Evolutionary conservation across 2,113 vertebrate genomes (phyloP), one percentile per base, ranked within the genome.

Genomic region (Gymnarchus niloticus): DNA sequence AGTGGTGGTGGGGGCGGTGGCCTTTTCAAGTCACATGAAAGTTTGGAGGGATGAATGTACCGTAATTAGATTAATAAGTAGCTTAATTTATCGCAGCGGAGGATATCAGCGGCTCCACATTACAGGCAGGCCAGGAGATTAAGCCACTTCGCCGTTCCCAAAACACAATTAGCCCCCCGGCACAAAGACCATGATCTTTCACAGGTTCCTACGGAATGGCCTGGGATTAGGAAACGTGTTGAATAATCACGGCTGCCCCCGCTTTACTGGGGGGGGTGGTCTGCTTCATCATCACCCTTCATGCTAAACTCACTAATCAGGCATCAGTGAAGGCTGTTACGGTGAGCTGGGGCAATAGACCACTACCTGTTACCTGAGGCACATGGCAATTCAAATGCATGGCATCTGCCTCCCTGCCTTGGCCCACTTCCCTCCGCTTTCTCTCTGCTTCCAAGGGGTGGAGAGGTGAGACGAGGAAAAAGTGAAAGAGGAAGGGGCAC

Each of bases 21-120:
- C 94, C 95, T 98, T 97, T 97, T 97, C 94, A 96, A 97, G 96
- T 97, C 96, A 98, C 96, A 98, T 98, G 96, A 98, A 98, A 97
- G 96, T 97, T 98, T 97, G 95, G 95, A 93, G 88, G 96, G 96
- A 96, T 97, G 96, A 97, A 97, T 97, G 95, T 97, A 97, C 94
- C 95, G 96, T 98, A 98, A 98, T 98, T 97, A 98, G 97, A 98
- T 98, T 97, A 98, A 98, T 98, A 99, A 98, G 96, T 97, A 97
- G 96, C 96, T 98, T 97, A 98, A 98, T 98, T 98, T 98, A 96
- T 97, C 95, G 95, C 97, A 98, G 96, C 95, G 95, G 96, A 97
- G 96, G 96, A 97, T 98, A 97, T 98, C 96, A 97, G 96, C 96
- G 95, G 95, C 96, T 96, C 95, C 95, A 97, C 95, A 97, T 97